A percentile compares a stretch with the other conserved stretches of the same genome.
phyloP scores from a whole-genome alignment of 2,888 invertebrate species.

The Ormyrus pomaceus region DNA sequence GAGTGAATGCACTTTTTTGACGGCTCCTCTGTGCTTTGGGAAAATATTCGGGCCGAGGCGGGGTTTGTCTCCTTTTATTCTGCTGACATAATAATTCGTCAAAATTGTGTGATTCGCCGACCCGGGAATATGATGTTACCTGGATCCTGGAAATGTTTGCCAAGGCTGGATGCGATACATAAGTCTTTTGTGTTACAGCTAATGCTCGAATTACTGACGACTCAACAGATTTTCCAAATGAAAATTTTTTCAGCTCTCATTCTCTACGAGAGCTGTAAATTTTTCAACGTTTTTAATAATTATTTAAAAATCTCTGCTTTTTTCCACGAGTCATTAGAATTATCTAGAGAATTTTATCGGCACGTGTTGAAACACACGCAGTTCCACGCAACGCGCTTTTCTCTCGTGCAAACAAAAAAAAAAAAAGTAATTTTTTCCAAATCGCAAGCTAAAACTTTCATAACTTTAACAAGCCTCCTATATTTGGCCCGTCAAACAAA shows the following conservation, averaged over 20 bases:
- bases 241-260: no score
- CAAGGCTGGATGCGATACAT: slow-evolving; percentile 19
- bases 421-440: slow-evolving; percentile 41
- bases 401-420: slow-evolving; percentile 24
- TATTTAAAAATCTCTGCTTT: no score
- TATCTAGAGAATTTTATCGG: background rate
- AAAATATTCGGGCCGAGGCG: background rate
- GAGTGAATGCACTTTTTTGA: slow-evolving; percentile 69
- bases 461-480: slow-evolving; percentile 51
- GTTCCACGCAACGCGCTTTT: slow-evolving; percentile 9
- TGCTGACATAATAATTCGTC: slow-evolving; percentile 75
- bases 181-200: background rate
- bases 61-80: slow-evolving; percentile 65
- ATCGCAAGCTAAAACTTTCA: slow-evolving; percentile 51
- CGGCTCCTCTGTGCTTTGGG: background rate
- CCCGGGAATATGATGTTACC: slow-evolving; percentile 72
- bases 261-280: no score
- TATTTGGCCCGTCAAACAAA: slow-evolving; percentile 38
- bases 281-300: no score
- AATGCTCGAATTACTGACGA: no score
- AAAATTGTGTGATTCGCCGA: slow-evolving; percentile 75
- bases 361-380: background rate
- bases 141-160: slow-evolving; percentile 51
- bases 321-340: background rate
- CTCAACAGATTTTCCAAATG: no score